phyloP scores from a whole-genome alignment of 2,888 invertebrate species.

The Creontiades dilutus region DNA sequence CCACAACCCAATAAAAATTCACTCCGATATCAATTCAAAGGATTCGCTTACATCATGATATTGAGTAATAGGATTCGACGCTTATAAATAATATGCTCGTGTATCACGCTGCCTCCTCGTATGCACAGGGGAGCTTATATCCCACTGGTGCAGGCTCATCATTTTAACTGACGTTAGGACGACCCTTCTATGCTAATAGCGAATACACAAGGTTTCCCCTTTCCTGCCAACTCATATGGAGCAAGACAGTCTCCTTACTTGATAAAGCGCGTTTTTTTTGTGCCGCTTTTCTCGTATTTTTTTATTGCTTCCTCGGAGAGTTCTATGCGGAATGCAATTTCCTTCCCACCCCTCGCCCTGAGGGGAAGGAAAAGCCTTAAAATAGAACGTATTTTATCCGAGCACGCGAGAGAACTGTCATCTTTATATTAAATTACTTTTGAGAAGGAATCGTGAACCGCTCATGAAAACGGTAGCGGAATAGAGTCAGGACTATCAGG shows the following conservation, averaged over 20 bases:
- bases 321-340: conserved; percentile 69
- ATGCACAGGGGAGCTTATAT: conserved; percentile 38
- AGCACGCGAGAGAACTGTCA: conserved; percentile 69
- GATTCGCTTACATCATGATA: conserved; percentile 2
- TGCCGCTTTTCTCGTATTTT: not conserved
- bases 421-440: conserved; percentile 70
- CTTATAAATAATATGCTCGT: conserved; percentile 55
- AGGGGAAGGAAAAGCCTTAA: conserved; percentile 34
- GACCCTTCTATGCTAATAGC: conserved; percentile 67
- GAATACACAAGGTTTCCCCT: conserved; percentile 46
- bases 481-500: not conserved
- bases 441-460: conserved; percentile 22
- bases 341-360: conserved; percentile 22
- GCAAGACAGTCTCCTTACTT: conserved; percentile 25
- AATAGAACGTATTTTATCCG: conserved; percentile 66
- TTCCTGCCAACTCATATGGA: conserved; percentile 21
- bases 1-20: conserved; percentile 1
- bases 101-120: conserved; percentile 44
- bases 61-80: conserved; percentile 51
- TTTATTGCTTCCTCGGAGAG: conserved; percentile 65
- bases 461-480: conserved; percentile 55
- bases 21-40: conserved; percentile 18
- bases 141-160: conserved; percentile 61
- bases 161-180: conserved; percentile 58
- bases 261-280: conserved; percentile 34